Evolutionary conservation across 2,797 vertebrate species (phyloP).

Genomic region (Craterocephalus amniculus): DNA sequence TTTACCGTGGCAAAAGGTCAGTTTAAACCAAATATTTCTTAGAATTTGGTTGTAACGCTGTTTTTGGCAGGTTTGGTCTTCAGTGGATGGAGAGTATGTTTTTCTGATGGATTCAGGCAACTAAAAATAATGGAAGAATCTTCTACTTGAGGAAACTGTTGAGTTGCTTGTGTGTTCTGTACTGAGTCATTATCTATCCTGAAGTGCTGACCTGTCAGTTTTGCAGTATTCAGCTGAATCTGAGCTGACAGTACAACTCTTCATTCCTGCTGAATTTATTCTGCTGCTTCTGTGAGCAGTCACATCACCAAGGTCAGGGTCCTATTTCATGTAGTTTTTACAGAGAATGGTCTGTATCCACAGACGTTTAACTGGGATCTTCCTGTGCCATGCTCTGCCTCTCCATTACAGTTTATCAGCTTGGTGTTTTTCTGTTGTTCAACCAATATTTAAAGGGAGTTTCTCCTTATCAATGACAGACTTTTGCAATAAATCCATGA

Average conservation of each 20-base stretch:
- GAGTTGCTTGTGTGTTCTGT: slow-evolving; percentile 4
- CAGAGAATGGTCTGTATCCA: slow-evolving; percentile 1
- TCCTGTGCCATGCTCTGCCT: not conserved
- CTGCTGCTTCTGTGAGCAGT: slow-evolving; percentile 16
- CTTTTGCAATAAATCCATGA: not conserved
- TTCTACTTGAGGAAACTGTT: slow-evolving; percentile 1
- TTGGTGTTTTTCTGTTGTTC: not conserved
- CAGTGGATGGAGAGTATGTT: not conserved
- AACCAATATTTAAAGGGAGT: not conserved
- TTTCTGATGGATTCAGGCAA: slow-evolving; percentile 6
- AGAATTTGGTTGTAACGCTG: not conserved
- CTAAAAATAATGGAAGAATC: not conserved
- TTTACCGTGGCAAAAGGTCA: too few relatives aligned
- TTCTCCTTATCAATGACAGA: not conserved
- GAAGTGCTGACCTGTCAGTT: slow-evolving; percentile 17
- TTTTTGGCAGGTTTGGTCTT: not conserved
- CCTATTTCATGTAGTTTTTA: not conserved
- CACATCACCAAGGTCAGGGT: slow-evolving; percentile 15
- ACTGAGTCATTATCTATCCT: slow-evolving; percentile 16
- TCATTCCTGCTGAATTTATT: not conserved
- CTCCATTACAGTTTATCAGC: not conserved
- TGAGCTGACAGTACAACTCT: slow-evolving; percentile 24
- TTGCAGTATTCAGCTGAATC: slow-evolving; percentile 12
- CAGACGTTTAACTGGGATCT: not conserved
- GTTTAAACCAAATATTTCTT: too few relatives aligned